Conservation (phyloP, 2,888 invertebrate species). For the Andricus curvator region DNA sequence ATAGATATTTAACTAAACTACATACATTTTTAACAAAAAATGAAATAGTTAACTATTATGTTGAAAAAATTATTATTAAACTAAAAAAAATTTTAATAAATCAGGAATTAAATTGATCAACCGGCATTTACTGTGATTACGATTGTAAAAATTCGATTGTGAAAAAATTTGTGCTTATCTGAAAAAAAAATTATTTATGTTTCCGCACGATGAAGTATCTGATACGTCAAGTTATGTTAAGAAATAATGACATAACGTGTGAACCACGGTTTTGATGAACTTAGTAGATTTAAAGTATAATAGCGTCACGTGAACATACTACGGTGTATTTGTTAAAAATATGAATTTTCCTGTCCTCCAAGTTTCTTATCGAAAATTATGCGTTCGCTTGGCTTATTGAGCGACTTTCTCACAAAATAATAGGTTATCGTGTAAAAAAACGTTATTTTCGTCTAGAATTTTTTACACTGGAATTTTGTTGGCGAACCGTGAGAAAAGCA, state of each 20-base stretch:
- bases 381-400: conserved; percentile 18
- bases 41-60: too few species aligned
- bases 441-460: conserved; percentile 1
- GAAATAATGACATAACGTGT: conserved; percentile 31
- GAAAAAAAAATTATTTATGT: background rate
- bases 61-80: too few species aligned
- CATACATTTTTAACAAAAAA: too few species aligned
- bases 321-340: conserved; percentile 11
- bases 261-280: background rate
- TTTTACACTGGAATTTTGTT: background rate
- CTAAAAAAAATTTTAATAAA: too few species aligned
- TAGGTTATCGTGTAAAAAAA: background rate
- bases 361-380: conserved; percentile 34
- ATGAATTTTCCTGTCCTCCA: conserved; percentile 23
- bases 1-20: too few species aligned
- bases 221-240: conserved; percentile 22
- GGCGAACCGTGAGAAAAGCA: background rate
- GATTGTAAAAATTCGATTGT: too few species aligned
- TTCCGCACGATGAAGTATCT: background rate
- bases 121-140: too few species aligned
- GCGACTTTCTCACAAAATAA: background rate
- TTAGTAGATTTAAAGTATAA: background rate
- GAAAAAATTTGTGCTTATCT: too few species aligned
- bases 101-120: too few species aligned
- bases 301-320: conserved; percentile 18